Percentiles rank a stretch among this genome's conserved stretches.
These are phyloP conservation scores for Nannoperca obscura DNA, from an alignment of 2,797 vertebrate species.

Conservation along the genomic window DNA sequence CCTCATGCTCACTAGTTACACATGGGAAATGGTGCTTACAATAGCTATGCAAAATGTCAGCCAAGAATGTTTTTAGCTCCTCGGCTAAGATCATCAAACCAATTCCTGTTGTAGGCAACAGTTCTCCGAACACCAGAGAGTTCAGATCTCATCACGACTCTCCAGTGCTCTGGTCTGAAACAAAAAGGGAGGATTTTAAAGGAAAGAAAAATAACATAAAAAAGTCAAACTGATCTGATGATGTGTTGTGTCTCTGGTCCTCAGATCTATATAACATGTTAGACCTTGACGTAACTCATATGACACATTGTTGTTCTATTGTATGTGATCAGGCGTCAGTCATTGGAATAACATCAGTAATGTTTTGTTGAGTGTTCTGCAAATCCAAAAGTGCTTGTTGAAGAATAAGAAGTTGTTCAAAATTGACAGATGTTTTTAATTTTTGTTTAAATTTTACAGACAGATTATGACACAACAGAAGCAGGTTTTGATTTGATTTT, in stretches of 20 bases:
- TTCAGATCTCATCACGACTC: slow-evolving; percentile 1
- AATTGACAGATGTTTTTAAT: neutral
- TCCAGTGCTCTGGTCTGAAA: slow-evolving; percentile 1
- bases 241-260: slow-evolving; percentile 11
- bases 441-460: slow-evolving; percentile 10
- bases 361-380: neutral
- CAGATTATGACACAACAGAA: no score
- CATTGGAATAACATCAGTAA: neutral
- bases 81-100: slow-evolving; percentile 36
- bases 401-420: neutral
- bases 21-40: neutral
- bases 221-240: neutral
- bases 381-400: neutral
- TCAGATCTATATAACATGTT: neutral
- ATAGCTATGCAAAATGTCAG: slow-evolving; percentile 14
- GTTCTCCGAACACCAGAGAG: neutral
- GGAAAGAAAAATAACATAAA: neutral
- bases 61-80: slow-evolving; percentile 13
- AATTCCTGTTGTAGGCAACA: neutral
- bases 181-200: slow-evolving; percentile 1
- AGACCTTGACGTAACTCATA: neutral
- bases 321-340: neutral
- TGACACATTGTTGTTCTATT: neutral
- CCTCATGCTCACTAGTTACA: neutral
- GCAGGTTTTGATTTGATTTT: neutral